Evolutionary conservation across 2,888 invertebrate species (phyloP).

Genomic region (Clusia tigrina): DNA sequence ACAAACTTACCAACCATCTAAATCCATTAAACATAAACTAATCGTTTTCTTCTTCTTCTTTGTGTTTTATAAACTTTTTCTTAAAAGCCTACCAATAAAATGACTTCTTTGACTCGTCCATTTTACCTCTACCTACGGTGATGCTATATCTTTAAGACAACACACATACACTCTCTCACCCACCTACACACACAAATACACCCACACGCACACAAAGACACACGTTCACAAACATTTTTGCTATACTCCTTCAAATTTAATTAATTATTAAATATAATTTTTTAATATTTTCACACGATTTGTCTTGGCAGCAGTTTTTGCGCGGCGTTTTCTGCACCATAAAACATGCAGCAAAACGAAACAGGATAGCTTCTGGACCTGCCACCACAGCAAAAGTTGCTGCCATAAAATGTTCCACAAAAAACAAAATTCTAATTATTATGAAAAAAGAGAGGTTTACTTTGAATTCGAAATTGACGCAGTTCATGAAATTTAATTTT

Average conservation of each 20-base stretch:
- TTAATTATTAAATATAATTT: not conserved
- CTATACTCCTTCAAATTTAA: too few relatives aligned
- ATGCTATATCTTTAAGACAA: constrained; percentile 44
- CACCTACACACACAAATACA: too few relatives aligned
- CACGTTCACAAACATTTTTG: too few relatives aligned
- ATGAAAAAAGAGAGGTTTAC: constrained; percentile 39
- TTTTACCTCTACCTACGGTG: constrained; percentile 59
- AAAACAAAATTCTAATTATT: too few relatives aligned
- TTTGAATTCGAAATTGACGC: too few relatives aligned
- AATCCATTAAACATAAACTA: constrained; percentile 3
- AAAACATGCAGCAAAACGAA: too few relatives aligned
- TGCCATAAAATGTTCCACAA: constrained; percentile 23
- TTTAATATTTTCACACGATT: not conserved
- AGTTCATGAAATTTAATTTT: too few relatives aligned
- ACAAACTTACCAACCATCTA: too few relatives aligned
- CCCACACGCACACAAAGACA: too few relatives aligned
- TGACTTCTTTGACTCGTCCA: constrained; percentile 65
- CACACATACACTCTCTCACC: not conserved
- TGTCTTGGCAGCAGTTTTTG: constrained; percentile 11
- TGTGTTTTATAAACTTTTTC: too few relatives aligned
- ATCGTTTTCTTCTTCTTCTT: constrained; percentile 18
- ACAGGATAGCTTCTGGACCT: too few relatives aligned
- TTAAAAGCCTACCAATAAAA: constrained; percentile 45
- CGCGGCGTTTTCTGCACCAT: not conserved
- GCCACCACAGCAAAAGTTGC: constrained; percentile 7